These are phyloP conservation scores for Eulacestoma nigropectus DNA, from an alignment of 2,113 vertebrate species.

Conservation along the genomic window DNA sequence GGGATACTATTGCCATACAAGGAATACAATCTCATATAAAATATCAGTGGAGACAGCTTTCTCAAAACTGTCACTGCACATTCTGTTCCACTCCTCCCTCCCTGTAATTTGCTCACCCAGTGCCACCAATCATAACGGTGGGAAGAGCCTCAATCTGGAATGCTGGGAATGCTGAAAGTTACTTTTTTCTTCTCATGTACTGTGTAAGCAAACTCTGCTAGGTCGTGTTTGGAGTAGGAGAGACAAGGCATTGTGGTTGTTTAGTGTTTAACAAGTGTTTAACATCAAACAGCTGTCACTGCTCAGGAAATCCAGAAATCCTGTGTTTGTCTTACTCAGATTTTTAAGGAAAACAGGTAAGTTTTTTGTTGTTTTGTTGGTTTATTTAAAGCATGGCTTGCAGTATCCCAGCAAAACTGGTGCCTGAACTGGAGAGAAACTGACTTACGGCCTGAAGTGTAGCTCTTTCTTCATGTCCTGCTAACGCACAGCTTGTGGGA, in stretches of 20 bases:
- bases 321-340: background rate
- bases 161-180: background rate
- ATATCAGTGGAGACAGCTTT: background rate
- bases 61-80: background rate
- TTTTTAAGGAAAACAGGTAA: background rate
- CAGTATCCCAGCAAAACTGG: background rate
- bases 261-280: too few species aligned
- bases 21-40: background rate
- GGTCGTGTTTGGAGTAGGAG: background rate
- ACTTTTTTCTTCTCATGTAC: background rate
- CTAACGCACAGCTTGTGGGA: background rate
- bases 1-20: background rate
- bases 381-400: background rate
- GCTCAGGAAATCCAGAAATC: background rate
- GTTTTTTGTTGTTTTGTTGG: background rate
- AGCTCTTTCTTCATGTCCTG: background rate
- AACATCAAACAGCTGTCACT: background rate
- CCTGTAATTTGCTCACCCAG: background rate
- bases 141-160: background rate
- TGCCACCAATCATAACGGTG: background rate
- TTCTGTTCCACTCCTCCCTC: background rate
- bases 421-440: background rate
- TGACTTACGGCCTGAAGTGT: background rate
- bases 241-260: background rate
- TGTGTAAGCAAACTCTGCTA: background rate